phyloP scores from a whole-genome alignment of 2,888 invertebrate species.

The Pheosia tremula region DNA sequence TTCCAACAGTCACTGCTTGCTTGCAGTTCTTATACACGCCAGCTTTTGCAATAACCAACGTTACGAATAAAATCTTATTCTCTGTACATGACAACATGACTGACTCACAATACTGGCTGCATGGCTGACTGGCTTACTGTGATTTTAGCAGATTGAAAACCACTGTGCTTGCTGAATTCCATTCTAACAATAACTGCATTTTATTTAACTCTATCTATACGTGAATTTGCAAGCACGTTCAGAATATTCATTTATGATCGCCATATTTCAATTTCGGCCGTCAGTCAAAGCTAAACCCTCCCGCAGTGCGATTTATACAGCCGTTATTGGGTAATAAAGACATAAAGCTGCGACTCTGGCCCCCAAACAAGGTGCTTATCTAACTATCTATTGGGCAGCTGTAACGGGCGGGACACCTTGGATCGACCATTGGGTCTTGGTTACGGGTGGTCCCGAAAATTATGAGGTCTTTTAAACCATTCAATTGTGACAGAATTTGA shows the following conservation, averaged over 20 bases:
- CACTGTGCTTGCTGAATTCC: background rate
- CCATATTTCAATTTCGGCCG: conserved; percentile 53
- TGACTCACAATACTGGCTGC: too few relatives aligned
- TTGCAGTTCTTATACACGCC: too few relatives aligned
- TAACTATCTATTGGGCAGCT: conserved; percentile 65
- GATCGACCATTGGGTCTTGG: conserved; percentile 57
- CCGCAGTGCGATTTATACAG: conserved; percentile 52
- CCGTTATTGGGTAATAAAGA: conserved; percentile 67
- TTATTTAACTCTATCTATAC: background rate
- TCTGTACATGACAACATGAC: background rate
- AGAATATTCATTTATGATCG: conserved; percentile 29
- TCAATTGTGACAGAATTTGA: conserved; percentile 2
- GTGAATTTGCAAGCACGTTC: background rate
- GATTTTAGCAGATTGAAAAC: background rate
- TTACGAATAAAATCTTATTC: too few relatives aligned
- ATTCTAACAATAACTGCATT: background rate
- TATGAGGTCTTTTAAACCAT: conserved; percentile 40
- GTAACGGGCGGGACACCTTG: conserved; percentile 58
- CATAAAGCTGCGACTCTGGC: conserved; percentile 54
- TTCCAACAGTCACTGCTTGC: too few relatives aligned
- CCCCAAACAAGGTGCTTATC: conserved; percentile 69
- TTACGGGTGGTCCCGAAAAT: conserved; percentile 46
- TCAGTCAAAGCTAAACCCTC: conserved; percentile 50
- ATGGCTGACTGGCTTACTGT: too few relatives aligned
- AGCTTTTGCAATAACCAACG: too few relatives aligned